Conservation (phyloP, 2,113 vertebrate genomes). For the Eurypyga helias region DNA sequence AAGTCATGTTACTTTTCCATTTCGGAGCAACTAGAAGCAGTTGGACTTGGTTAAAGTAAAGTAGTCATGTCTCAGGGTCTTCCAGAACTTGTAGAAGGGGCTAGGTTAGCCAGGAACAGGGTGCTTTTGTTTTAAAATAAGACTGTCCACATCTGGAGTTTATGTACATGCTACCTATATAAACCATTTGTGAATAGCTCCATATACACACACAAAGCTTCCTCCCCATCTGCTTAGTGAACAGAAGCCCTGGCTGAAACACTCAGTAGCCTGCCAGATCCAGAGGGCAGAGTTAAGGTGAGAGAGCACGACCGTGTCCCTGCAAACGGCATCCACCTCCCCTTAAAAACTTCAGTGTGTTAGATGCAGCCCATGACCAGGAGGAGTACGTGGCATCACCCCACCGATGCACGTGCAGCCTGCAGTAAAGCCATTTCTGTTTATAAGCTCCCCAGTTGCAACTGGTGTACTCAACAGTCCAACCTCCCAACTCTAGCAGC, state of each 20-base stretch:
- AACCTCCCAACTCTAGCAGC: background rate
- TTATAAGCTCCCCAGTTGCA: background rate
- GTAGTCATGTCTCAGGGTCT: background rate
- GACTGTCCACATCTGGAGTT: background rate
- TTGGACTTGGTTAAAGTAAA: background rate
- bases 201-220: background rate
- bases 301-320: background rate
- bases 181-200: background rate
- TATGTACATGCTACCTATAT: background rate
- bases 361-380: background rate
- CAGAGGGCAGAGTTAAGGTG: background rate
- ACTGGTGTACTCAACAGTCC: background rate
- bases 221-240: background rate
- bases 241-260: background rate
- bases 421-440: background rate
- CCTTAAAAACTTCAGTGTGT: background rate
- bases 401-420: background rate
- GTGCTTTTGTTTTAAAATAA: slow-evolving; percentile 5
- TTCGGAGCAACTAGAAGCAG: background rate
- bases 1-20: background rate
- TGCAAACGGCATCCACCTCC: background rate
- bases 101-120: background rate
- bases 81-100: background rate
- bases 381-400: rapidly evolving
- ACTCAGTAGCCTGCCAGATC: background rate